Evolutionary conservation across 92 coral and sea anemone genomes (phyloP).

Genomic region (Porites rus): DNA sequence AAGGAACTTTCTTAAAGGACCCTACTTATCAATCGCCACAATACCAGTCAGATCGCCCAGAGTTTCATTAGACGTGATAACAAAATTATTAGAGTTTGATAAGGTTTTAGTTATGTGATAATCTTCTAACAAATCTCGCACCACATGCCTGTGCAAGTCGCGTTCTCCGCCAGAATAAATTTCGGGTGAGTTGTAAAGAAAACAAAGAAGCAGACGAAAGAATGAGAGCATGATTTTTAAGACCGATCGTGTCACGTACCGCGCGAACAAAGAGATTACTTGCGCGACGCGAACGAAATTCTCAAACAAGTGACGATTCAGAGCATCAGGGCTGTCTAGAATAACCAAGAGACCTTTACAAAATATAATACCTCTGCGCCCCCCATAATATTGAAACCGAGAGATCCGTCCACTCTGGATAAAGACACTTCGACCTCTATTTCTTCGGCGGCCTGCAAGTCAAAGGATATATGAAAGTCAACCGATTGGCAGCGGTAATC

Average conservation of each 20-base stretch:
- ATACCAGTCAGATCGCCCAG: not conserved
- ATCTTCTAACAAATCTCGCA: conserved; percentile 61
- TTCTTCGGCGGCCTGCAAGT: conserved; percentile 87
- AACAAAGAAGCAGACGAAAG: conserved; percentile 22
- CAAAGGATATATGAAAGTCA: conserved; percentile 18
- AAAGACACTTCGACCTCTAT: conserved; percentile 88
- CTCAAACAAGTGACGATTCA: conserved; percentile 47
- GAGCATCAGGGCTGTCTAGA: conserved; percentile 23
- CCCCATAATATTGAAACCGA: conserved; percentile 97
- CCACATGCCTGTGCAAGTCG: conserved; percentile 65
- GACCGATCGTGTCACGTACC: conserved; percentile 1
- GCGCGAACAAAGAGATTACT: conserved; percentile 57
- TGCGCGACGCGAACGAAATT: conserved; percentile 68
- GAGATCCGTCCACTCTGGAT: conserved; percentile 82
- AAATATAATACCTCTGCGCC: conserved; percentile 59
- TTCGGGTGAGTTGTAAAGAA: conserved; percentile 1
- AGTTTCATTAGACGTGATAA: conserved; percentile 52
- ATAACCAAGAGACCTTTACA: not conserved
- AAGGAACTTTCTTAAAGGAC: not conserved
- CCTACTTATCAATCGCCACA: conserved; percentile 4
- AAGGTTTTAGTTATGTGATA: conserved; percentile 68
- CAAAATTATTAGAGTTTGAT: conserved; percentile 69
- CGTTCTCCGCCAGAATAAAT: conserved; percentile 17
- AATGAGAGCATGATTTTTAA: not conserved
- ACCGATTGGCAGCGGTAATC: conserved; percentile 65